phyloP scores from a whole-genome alignment of 2,113 vertebrate species.

The Indri indri region DNA sequence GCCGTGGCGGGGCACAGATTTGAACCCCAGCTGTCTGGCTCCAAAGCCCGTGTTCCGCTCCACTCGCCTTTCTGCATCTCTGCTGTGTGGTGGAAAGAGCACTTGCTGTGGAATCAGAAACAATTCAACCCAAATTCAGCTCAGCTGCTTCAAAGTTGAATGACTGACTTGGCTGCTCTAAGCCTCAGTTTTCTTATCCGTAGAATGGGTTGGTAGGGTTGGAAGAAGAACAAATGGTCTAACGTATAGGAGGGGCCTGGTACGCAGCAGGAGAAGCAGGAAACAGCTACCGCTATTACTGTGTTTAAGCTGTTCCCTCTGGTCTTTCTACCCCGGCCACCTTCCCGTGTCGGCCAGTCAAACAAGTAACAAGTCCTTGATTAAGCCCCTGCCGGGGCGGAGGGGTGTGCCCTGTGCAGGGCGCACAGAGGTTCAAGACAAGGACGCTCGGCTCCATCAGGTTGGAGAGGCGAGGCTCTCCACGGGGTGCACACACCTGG shows the following conservation, averaged over 20 bases:
- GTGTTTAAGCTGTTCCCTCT: neutral
- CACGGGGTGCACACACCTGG: accelerated
- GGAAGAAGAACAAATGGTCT: neutral
- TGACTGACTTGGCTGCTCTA: too few relatives aligned
- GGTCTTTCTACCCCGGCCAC: neutral
- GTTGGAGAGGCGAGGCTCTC: neutral
- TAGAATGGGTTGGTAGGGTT: neutral
- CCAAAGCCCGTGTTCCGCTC: neutral
- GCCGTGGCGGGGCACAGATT: neutral
- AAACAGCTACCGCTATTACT: neutral
- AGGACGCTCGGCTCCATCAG: accelerated
- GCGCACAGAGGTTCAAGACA: neutral
- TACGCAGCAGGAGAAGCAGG: too few relatives aligned
- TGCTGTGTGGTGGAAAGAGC: neutral
- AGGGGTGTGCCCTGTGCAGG: too few relatives aligned
- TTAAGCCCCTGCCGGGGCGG: neutral
- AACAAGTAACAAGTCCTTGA: neutral
- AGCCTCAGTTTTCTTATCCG: neutral
- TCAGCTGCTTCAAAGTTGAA: neutral
- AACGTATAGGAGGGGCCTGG: accelerated
- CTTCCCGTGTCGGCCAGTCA: neutral
- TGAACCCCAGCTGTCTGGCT: neutral
- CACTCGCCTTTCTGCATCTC: neutral
- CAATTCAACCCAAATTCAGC: neutral
- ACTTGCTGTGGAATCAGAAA: neutral